phyloP scores from a whole-genome alignment of 2,888 invertebrate genomes.

The Iselma pallidipennis region DNA sequence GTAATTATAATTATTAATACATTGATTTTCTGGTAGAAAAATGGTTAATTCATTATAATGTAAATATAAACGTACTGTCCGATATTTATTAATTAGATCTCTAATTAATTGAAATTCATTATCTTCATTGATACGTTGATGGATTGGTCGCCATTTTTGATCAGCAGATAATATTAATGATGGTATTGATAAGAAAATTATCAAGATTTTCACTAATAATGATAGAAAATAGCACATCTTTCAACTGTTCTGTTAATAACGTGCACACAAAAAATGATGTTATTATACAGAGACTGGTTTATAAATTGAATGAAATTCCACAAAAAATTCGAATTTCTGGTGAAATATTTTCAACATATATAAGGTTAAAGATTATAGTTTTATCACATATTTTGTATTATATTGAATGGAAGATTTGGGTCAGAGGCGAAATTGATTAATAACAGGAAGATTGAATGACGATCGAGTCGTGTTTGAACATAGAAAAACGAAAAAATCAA shows the following conservation, averaged over 20 bases:
- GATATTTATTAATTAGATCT: conserved; percentile 70
- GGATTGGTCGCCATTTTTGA: conserved; percentile 31
- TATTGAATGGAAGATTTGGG: neutral
- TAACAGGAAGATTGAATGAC: too few relatives aligned
- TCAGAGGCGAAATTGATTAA: too few relatives aligned
- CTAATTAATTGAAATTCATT: conserved; percentile 68
- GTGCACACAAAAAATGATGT: too few relatives aligned
- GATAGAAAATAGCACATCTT: neutral
- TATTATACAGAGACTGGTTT: too few relatives aligned
- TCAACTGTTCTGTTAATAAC: neutral
- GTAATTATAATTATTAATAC: conserved; percentile 67
- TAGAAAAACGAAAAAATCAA: neutral
- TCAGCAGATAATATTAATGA: neutral
- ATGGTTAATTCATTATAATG: conserved; percentile 76
- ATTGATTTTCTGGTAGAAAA: conserved; percentile 84
- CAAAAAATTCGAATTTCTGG: too few relatives aligned
- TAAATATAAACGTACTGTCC: conserved; percentile 68
- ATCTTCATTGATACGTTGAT: conserved; percentile 45
- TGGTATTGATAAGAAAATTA: neutral
- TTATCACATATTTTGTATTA: neutral
- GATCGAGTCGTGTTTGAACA: too few relatives aligned
- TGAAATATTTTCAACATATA: too few relatives aligned
- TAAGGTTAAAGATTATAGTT: neutral
- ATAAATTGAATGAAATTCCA: too few relatives aligned
- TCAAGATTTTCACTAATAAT: neutral